Percentiles rank a stretch among this genome's conserved stretches.
Evolutionary conservation across 1,140 invertebrate genomes (phyloP).

Genomic region (Lucilia cuprina): DNA sequence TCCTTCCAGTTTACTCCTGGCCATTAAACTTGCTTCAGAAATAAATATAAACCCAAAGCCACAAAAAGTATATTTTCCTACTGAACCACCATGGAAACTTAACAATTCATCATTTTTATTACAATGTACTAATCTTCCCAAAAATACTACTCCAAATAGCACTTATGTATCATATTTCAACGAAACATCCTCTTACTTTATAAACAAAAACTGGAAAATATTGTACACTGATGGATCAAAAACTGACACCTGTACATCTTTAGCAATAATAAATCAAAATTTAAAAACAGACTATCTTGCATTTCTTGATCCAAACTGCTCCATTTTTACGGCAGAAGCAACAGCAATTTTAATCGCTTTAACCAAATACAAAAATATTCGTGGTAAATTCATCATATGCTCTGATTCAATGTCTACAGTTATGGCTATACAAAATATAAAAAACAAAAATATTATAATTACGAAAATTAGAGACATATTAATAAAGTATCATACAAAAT

Average conservation of each 20-base stretch:
- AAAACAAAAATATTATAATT: neutral
- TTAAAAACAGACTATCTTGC: neutral
- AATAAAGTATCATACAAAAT: too few species aligned
- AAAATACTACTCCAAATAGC: neutral
- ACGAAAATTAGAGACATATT: neutral
- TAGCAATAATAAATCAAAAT: neutral
- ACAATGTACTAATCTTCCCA: neutral
- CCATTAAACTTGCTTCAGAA: neutral
- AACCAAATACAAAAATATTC: neutral
- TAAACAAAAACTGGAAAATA: neutral
- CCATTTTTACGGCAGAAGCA: neutral
- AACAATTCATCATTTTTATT: too few species aligned
- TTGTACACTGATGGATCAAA: neutral
- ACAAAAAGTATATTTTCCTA: too few species aligned
- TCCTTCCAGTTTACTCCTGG: too few species aligned
- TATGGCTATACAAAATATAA: neutral
- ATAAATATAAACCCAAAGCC: neutral
- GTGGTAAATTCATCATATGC: too few species aligned
- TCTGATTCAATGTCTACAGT: too few species aligned
- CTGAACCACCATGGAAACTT: too few species aligned
- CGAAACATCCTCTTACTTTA: neutral
- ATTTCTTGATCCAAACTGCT: neutral
- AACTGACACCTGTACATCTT: neutral
- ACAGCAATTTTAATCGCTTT: neutral
- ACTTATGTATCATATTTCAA: neutral